Conservation (phyloP, 2,888 invertebrate genomes). For the Pammene fasciana region DNA sequence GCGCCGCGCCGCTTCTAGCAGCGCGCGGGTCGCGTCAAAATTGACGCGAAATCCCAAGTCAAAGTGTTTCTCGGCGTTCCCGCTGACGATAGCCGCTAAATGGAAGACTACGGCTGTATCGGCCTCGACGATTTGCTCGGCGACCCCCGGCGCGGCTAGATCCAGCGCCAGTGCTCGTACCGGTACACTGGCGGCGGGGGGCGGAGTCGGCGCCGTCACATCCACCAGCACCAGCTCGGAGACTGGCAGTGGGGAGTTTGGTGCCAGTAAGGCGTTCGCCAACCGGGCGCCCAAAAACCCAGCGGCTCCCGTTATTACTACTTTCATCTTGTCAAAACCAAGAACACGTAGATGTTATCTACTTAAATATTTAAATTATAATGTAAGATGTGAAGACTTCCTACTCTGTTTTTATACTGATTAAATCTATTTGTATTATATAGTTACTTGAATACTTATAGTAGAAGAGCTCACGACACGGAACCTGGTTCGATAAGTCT, state of each 20-base stretch:
- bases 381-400: background rate
- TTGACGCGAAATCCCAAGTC: slow-evolving; percentile 70
- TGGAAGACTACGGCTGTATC: slow-evolving; percentile 64
- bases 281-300: slow-evolving; percentile 64
- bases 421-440: background rate
- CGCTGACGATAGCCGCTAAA: slow-evolving; percentile 73
- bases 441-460: no score
- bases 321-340: slow-evolving; percentile 53
- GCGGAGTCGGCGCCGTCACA: slow-evolving; percentile 33
- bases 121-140: slow-evolving; percentile 53
- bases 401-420: slow-evolving; percentile 2
- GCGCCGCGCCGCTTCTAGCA: slow-evolving; percentile 63
- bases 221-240: slow-evolving; percentile 57
- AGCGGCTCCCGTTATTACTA: slow-evolving; percentile 68
- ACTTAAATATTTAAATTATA: background rate
- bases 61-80: slow-evolving; percentile 70
- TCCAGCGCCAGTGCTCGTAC: slow-evolving; percentile 53
- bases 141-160: slow-evolving; percentile 52
- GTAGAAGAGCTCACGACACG: no score
- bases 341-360: background rate
- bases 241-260: slow-evolving; percentile 50
- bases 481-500: no score
- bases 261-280: slow-evolving; percentile 54
- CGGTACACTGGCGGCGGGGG: slow-evolving; percentile 51
- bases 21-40: slow-evolving; percentile 67